Conservation (phyloP, 2,888 invertebrate species). For the Apamea epomidion region DNA sequence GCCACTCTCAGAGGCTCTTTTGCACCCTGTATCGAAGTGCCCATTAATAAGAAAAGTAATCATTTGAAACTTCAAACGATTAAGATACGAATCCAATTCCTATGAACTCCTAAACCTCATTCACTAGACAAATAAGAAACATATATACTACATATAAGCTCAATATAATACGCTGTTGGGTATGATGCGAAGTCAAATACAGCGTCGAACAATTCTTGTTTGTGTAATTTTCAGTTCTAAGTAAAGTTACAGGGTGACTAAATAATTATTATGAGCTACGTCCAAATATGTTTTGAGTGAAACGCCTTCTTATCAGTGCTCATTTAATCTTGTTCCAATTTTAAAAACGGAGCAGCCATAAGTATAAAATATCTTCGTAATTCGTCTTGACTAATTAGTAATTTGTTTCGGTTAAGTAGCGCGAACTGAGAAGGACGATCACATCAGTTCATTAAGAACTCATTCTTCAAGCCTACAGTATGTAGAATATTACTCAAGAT, state of each 20-base stretch:
- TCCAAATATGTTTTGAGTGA: not conserved
- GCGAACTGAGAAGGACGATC: not conserved
- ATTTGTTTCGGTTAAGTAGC: not conserved
- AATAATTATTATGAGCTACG: not conserved
- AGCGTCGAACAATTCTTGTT: constrained; percentile 13
- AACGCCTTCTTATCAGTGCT: not conserved
- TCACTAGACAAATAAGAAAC: not conserved
- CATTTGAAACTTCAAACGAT: constrained; percentile 1
- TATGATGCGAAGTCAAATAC: constrained; percentile 20
- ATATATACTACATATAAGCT: not conserved
- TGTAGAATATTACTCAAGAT: not conserved
- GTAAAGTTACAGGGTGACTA: not conserved
- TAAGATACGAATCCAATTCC: not conserved
- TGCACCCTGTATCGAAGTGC: not conserved
- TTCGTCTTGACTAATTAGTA: not conserved
- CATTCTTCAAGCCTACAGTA: not conserved
- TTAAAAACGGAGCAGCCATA: not conserved
- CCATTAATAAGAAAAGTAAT: not conserved
- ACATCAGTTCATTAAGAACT: not conserved
- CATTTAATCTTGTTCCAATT: not conserved
- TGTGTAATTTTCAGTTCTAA: constrained; percentile 13
- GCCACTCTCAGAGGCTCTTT: not conserved
- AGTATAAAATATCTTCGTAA: not conserved
- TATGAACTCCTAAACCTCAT: constrained; percentile 1
- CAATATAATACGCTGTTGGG: not conserved